These are phyloP conservation scores for Pocillopora verrucosa DNA, from an alignment of 64 coral and sea anemone genomes.

Conservation along the genomic window DNA sequence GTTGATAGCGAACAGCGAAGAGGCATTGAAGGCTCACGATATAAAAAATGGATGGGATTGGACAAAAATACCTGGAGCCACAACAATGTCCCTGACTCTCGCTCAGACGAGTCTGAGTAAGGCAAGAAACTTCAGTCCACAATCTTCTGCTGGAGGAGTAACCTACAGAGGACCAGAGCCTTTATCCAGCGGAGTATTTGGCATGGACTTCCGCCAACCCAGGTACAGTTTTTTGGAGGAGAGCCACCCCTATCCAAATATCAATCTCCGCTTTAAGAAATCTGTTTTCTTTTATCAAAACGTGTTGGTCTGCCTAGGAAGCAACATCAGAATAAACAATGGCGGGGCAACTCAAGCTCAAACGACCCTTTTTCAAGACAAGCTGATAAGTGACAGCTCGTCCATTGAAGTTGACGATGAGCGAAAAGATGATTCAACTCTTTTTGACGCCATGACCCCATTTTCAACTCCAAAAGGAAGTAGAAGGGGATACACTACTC, in stretches of 20 bases:
- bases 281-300: conserved; percentile 16
- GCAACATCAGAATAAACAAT: background rate
- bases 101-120: background rate
- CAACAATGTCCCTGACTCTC: conserved; percentile 11
- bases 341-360: background rate
- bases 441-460: background rate
- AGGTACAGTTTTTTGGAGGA: background rate
- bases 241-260: background rate
- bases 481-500: background rate
- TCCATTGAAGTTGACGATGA: background rate
- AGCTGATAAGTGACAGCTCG: background rate
- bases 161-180: background rate
- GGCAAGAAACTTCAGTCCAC: conserved; percentile 31
- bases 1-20: conserved; percentile 69
- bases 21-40: conserved; percentile 35
- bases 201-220: conserved; percentile 51
- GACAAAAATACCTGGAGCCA: conserved; percentile 60
- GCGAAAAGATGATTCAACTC: background rate
- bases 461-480: background rate
- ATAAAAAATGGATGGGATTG: conserved; percentile 67
- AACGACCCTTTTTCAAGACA: conserved; percentile 68
- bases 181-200: conserved; percentile 54
- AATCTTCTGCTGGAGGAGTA: conserved; percentile 38
- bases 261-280: background rate
- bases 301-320: background rate